Percentiles rank a stretch among this genome's conserved stretches.
These are phyloP conservation scores for Gnathonemus echidnorhynchus DNA, from an alignment of 2,113 vertebrate species.

Conservation along the genomic window DNA sequence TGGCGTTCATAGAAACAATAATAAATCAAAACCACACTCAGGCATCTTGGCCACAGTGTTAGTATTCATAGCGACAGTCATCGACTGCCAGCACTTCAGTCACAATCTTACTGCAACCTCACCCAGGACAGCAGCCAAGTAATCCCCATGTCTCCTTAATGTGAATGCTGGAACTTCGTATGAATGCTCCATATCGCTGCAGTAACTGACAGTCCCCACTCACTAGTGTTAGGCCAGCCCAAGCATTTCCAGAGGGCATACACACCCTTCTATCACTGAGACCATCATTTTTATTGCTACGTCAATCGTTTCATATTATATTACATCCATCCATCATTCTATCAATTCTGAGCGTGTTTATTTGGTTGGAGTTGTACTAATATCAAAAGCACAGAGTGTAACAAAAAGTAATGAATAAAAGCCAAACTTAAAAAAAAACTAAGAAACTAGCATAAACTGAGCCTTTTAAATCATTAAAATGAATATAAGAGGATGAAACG, in stretches of 20 bases:
- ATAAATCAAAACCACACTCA: background rate
- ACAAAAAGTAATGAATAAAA: background rate
- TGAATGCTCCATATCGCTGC: background rate
- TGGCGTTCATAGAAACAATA: background rate
- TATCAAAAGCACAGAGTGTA: background rate
- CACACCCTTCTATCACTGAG: background rate
- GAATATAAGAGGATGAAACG: background rate
- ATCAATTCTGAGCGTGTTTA: background rate
- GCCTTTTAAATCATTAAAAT: background rate
- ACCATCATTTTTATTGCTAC: background rate
- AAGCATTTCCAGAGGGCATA: background rate
- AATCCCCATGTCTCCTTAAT: background rate
- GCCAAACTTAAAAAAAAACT: background rate
- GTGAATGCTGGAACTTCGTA: background rate
- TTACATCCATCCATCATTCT: background rate
- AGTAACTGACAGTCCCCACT: background rate
- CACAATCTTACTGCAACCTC: background rate
- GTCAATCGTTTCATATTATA: background rate
- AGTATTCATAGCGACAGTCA: background rate
- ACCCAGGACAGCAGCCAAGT: background rate
- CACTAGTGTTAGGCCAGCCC: background rate
- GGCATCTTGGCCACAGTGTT: background rate
- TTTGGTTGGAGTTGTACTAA: background rate
- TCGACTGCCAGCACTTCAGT: background rate
- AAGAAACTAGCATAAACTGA: background rate